A percentile compares a stretch with the other conserved stretches of the same genome.
phyloP scores from a whole-genome alignment of 2,888 invertebrate genomes.

The Chromoteleia sp. region DNA sequence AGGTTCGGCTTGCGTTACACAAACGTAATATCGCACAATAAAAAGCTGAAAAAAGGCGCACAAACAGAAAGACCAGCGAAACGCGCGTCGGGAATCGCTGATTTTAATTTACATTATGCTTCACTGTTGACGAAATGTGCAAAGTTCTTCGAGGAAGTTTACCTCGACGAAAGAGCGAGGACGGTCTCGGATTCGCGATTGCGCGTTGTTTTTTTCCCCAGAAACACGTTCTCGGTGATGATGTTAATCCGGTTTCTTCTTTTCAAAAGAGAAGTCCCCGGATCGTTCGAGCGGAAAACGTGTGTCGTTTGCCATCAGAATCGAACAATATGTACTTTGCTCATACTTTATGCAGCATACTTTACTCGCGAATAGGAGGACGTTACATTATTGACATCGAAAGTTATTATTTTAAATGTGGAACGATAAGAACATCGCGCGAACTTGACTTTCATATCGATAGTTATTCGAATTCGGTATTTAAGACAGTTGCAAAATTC shows the following conservation, averaged over 20 bases:
- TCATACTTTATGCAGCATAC: conserved; percentile 23
- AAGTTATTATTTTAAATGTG: conserved; percentile 20
- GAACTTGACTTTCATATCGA: too few relatives aligned
- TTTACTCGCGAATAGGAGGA: conserved; percentile 10
- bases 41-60: conserved; percentile 11
- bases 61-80: conserved; percentile 6
- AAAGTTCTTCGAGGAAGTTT: conserved; percentile 67
- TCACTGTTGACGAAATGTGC: conserved; percentile 61
- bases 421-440: not conserved
- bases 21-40: conserved; percentile 16
- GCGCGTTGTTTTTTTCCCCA: conserved; percentile 61
- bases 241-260: conserved; percentile 70
- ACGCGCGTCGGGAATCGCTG: conserved; percentile 26
- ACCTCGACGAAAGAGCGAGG: conserved; percentile 66
- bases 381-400: conserved; percentile 4
- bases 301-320: conserved; percentile 59
- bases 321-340: conserved; percentile 47
- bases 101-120: conserved; percentile 58
- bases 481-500: too few relatives aligned
- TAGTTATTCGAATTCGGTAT: too few relatives aligned
- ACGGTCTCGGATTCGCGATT: conserved; percentile 63
- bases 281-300: conserved; percentile 62
- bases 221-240: conserved; percentile 70
- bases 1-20: conserved; percentile 2
- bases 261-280: conserved; percentile 60